Evolutionary conservation across 37 sponge, comb jelly and placozoan species (phyloP).

Genomic region (Beroe ovata): DNA sequence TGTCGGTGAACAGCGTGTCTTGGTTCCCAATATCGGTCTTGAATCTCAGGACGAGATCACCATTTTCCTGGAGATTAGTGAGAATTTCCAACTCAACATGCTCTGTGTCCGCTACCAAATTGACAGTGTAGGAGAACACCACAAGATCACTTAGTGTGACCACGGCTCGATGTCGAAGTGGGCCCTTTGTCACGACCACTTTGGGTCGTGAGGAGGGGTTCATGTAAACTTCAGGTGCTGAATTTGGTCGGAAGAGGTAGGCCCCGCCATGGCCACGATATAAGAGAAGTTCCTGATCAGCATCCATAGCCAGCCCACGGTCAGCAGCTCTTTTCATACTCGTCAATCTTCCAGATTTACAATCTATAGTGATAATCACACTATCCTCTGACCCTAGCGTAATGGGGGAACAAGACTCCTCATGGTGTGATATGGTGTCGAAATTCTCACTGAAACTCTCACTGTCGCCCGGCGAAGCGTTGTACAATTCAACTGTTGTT

Average conservation of each 20-base stretch:
- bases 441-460: not conserved
- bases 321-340: not conserved
- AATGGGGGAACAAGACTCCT: not conserved
- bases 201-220: not conserved
- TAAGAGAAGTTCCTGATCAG: not conserved
- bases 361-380: not conserved
- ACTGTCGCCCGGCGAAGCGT: not conserved
- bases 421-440: not conserved
- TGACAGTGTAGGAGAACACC: not conserved
- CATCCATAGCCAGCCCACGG: not conserved
- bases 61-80: not conserved
- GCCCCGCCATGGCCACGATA: not conserved
- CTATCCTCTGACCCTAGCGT: not conserved
- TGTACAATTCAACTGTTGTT: not conserved
- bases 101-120: not conserved
- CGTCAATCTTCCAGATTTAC: not conserved
- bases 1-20: not conserved
- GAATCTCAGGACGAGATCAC: conserved; percentile 11
- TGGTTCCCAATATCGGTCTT: not conserved
- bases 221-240: not conserved
- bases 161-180: not conserved
- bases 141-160: not conserved
- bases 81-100: conserved; percentile 4
- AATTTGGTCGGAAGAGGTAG: not conserved
- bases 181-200: not conserved